phyloP scores from a whole-genome alignment of 2,797 vertebrate species.

The Rachycentron canadum region DNA sequence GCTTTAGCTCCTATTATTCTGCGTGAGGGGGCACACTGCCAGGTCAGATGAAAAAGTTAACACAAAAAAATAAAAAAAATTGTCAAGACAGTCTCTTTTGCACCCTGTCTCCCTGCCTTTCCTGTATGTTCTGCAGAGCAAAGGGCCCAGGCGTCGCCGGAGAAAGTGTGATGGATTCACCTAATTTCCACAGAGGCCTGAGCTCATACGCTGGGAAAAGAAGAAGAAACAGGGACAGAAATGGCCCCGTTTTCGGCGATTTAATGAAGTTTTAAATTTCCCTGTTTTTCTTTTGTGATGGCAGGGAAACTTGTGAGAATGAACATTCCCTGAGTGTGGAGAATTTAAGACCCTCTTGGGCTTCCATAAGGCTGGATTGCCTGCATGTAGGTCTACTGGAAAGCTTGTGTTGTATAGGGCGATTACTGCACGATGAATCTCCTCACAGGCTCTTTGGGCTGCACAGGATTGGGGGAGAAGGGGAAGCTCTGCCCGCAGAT shows the following conservation, averaged over 20 bases:
- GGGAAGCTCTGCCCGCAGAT: conserved; percentile 38
- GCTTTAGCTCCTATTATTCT: conserved; percentile 85
- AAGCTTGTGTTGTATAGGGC: conserved; percentile 51
- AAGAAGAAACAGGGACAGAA: conserved; percentile 33
- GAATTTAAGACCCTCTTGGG: conserved; percentile 61
- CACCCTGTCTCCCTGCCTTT: conserved; percentile 44
- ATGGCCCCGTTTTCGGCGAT: conserved; percentile 37
- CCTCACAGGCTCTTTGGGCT: conserved; percentile 58
- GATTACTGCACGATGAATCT: conserved; percentile 71
- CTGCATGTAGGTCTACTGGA: conserved; percentile 62
- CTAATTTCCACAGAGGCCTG: conserved; percentile 53
- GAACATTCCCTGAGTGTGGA: conserved; percentile 51
- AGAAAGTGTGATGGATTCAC: conserved; percentile 68
- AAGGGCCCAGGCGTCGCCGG: conserved; percentile 3
- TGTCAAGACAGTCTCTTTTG: conserved; percentile 59
- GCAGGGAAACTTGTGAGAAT: conserved; percentile 29
- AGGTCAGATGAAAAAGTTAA: conserved; percentile 81
- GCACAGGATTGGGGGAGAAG: conserved; percentile 49
- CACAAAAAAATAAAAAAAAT: conserved; percentile 61
- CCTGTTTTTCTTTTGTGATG: conserved; percentile 29
- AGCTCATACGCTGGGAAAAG: conserved; percentile 30
- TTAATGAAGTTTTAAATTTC: conserved; percentile 75
- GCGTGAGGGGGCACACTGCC: conserved; percentile 80
- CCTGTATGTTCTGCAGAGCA: conserved; percentile 22
- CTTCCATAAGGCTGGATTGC: conserved; percentile 43